These are phyloP conservation scores for Laupala kohalensis DNA, from an alignment of 1,140 invertebrate genomes.

Conservation along the genomic window DNA sequence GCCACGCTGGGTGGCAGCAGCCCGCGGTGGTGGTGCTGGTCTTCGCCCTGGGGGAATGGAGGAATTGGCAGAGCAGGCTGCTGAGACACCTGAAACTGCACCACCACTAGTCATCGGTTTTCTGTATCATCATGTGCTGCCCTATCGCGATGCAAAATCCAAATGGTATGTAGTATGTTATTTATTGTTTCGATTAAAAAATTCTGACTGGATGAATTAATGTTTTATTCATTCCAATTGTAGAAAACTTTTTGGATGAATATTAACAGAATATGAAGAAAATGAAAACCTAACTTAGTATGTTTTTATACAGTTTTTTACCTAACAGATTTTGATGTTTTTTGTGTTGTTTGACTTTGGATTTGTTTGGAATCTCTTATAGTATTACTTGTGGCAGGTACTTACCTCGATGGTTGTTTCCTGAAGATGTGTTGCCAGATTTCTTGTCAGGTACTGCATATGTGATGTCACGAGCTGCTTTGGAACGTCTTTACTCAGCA, in stretches of 20 bases:
- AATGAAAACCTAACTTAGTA: too few species aligned
- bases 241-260: too few species aligned
- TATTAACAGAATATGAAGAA: too few species aligned
- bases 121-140: constrained; percentile 68
- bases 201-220: too few species aligned
- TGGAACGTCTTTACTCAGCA: constrained; percentile 46
- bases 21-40: too few species aligned
- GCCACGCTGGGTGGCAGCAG: neutral
- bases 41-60: neutral
- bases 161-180: constrained; percentile 83
- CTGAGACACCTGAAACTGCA: constrained; percentile 33
- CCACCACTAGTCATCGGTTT: constrained; percentile 63
- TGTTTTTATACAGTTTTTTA: too few species aligned
- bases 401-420: neutral
- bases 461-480: constrained; percentile 52
- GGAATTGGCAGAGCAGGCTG: neutral
- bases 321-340: too few species aligned
- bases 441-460: constrained; percentile 82
- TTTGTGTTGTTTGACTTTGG: too few species aligned
- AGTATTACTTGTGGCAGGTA: too few species aligned
- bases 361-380: too few species aligned
- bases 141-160: constrained; percentile 64
- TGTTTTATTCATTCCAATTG: too few species aligned
- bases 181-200: too few species aligned
- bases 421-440: constrained; percentile 48